Percentiles rank a stretch among this genome's conserved stretches.
Evolutionary conservation across 2,888 invertebrate species (phyloP).

Genomic region (Ophion ventricosus): DNA sequence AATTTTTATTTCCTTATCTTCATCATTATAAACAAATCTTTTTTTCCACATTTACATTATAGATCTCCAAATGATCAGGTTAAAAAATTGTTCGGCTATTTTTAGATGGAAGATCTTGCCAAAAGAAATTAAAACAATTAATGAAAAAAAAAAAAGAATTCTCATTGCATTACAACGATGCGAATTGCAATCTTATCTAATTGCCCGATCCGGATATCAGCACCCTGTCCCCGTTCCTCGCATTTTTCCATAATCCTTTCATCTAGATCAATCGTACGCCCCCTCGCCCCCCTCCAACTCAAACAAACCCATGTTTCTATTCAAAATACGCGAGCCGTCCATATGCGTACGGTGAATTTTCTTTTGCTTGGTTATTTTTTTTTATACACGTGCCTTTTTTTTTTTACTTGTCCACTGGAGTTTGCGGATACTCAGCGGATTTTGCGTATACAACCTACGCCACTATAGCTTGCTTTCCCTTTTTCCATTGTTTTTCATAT

Average conservation of each 20-base stretch:
- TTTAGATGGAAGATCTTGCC: neutral
- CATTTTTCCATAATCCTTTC: neutral
- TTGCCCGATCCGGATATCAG: neutral
- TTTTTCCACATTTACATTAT: no score
- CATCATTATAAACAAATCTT: no score
- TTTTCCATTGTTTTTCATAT: conserved; percentile 59
- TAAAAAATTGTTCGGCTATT: no score
- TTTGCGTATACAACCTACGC: conserved; percentile 25
- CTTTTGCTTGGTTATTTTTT: neutral
- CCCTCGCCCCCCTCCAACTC: no score
- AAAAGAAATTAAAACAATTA: no score
- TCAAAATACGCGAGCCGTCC: neutral
- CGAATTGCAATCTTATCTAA: neutral
- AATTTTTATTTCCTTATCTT: no score
- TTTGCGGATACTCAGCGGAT: conserved; percentile 40
- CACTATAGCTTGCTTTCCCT: conserved; percentile 29
- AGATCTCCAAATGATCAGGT: no score
- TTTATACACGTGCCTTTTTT: conserved; percentile 30
- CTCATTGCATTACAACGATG: neutral
- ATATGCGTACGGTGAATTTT: neutral
- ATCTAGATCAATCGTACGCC: neutral
- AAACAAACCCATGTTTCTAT: no score
- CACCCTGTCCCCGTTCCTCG: neutral
- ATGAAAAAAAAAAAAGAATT: neutral
- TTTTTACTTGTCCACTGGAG: conserved; percentile 24